These are phyloP conservation scores for Brachionus manjavacas DNA, from an alignment of 1,140 invertebrate species.

Conservation along the genomic window DNA sequence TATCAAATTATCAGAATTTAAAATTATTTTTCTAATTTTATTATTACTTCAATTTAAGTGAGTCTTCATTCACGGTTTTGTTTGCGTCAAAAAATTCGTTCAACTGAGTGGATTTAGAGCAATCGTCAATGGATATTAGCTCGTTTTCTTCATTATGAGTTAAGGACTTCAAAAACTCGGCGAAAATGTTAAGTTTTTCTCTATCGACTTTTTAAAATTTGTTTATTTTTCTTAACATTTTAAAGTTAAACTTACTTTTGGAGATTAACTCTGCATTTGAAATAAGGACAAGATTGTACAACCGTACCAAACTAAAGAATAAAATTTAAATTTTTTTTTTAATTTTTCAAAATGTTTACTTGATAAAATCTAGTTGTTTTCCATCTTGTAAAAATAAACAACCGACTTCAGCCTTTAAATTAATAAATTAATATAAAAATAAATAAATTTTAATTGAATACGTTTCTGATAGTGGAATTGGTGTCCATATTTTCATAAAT, in stretches of 20 bases:
- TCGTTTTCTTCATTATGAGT: background rate
- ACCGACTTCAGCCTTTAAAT: background rate
- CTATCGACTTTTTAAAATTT: background rate
- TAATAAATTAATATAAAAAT: background rate
- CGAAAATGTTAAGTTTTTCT: background rate
- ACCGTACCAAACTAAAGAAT: background rate
- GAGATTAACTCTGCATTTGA: background rate
- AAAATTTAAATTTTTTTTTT: background rate
- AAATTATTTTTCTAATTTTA: background rate
- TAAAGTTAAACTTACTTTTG: background rate
- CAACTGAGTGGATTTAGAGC: background rate
- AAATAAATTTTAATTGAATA: background rate
- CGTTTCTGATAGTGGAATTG: background rate
- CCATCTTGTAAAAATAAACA: background rate
- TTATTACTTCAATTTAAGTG: background rate
- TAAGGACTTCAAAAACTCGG: background rate
- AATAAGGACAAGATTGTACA: slow-evolving; percentile 18
- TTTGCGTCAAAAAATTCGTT: background rate
- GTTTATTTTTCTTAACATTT: background rate
- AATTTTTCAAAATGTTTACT: background rate
- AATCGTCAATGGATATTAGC: background rate
- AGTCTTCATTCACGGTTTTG: background rate
- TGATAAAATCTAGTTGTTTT: background rate
- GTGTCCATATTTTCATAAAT: slow-evolving; percentile 17
- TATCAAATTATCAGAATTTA: too few species aligned